phyloP scores from a whole-genome alignment of 2,113 vertebrate species.

The Mormyrus iriodes region DNA sequence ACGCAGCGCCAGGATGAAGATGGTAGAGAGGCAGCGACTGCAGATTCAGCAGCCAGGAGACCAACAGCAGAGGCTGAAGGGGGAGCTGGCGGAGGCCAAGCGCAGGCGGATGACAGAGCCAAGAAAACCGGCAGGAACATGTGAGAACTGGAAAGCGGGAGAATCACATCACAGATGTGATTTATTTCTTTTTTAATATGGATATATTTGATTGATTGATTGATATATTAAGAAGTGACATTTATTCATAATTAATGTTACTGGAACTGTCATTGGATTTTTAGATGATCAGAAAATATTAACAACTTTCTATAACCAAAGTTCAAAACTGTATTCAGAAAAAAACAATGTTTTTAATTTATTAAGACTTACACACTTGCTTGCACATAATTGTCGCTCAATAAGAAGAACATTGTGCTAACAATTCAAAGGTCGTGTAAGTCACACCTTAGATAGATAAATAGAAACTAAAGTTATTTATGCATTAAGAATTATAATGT shows the following conservation, averaged over 20 bases:
- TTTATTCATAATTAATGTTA: neutral
- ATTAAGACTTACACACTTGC: neutral
- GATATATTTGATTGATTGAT: neutral
- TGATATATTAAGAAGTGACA: too few relatives aligned
- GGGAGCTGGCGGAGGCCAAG: slow-evolving; percentile 79
- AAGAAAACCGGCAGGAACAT: slow-evolving; percentile 75
- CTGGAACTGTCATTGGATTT: neutral
- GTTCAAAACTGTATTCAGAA: neutral
- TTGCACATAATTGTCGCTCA: neutral
- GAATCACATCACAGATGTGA: neutral
- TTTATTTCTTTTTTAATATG: neutral
- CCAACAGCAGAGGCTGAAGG: slow-evolving; percentile 63
- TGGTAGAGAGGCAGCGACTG: slow-evolving; percentile 76
- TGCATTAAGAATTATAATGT: neutral
- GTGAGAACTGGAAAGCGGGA: slow-evolving; percentile 63
- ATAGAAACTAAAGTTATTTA: neutral
- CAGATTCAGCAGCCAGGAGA: slow-evolving; percentile 68
- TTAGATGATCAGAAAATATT: neutral
- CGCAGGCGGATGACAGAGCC: slow-evolving; percentile 76
- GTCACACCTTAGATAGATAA: neutral
- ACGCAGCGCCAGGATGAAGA: slow-evolving; percentile 67
- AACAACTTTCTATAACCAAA: neutral
- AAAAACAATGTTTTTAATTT: neutral
- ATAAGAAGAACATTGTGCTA: neutral
- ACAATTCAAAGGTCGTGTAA: neutral